Base-by-base conservation (phyloP, 92 coral and sea anemone genomes). In the Zoanthus sansibaricus region DNA sequence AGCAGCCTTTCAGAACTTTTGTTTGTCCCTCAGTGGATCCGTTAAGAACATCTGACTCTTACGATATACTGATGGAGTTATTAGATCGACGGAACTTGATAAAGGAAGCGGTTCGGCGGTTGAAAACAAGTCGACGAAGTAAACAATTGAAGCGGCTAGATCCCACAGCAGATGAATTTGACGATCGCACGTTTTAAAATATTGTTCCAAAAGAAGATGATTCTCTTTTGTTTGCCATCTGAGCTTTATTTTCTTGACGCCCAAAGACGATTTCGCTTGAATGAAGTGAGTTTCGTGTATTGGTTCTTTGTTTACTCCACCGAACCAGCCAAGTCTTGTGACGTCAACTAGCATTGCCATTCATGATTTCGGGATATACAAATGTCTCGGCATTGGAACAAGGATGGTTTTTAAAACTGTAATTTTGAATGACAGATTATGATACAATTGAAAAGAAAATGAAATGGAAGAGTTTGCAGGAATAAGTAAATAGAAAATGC, bases 21-120 rank as follows among this genome's bases (percentile, higher is more conserved):
- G 69, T 94, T 48, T 94, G 98, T 64, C 98, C 98, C 3, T 93
- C 93, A 51, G 93, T 94, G 69, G 98, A 94, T 80, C 94, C 98
- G 7, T 88, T 94, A 59, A 92, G 94, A 89, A 91, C 93, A 54
- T 88, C 98, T 84, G 89, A 93, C 44, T 94, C 98, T 7, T 94
- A 92, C 80, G 94, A 86, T 72, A 72, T 86, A 32, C 84, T 94
- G 0, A 78, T 94, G 90, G 98, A 94, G 75, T 91, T 94, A 7
- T 46, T 94, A 33, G 95, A 92, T 42, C 94, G 92, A 75, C 94
- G 98, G 9, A 94, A 74, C 83, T 80, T 94, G 76, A 94, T 94
- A 76, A 94, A 94, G 58, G 98, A 94, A 77, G 98, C 98, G 3
- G 98, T 94, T 48, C 92, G 94, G 52, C 84, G 95, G 52, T 25